Conservation (phyloP, 1,140 invertebrate genomes). For the Xylocopa sonorina region DNA sequence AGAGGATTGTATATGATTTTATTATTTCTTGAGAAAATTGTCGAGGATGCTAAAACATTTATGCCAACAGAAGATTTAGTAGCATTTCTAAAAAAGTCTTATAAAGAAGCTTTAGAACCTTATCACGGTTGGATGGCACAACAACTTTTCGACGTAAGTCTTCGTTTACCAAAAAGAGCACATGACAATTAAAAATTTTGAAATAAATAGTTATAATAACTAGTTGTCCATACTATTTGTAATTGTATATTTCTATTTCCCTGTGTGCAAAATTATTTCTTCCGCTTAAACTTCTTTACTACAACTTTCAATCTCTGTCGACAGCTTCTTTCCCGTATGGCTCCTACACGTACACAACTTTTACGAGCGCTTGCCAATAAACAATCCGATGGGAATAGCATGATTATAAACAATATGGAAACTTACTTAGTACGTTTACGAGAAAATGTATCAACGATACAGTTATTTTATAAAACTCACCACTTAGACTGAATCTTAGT, state of each 20-base stretch:
- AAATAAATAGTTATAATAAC: no score
- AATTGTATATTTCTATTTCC: not conserved
- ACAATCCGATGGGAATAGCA: slow-evolving; percentile 68
- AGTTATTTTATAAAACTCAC: slow-evolving; percentile 72
- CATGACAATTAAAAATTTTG: no score
- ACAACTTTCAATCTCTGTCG: slow-evolving; percentile 20
- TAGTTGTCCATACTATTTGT: no score
- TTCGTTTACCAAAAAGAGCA: not conserved
- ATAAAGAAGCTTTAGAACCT: slow-evolving; percentile 84
- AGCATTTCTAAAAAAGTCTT: slow-evolving; percentile 83
- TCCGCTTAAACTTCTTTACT: not conserved
- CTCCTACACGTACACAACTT: slow-evolving; percentile 76
- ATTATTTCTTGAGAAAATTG: slow-evolving; percentile 83
- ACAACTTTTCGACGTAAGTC: slow-evolving; percentile 85
- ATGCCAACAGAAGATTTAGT: slow-evolving; percentile 82
- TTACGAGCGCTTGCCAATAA: slow-evolving; percentile 71
- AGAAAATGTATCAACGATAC: slow-evolving; percentile 66
- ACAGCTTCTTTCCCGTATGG: slow-evolving; percentile 76
- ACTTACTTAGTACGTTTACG: slow-evolving; percentile 68
- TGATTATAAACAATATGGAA: slow-evolving; percentile 67
- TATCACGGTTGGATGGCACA: slow-evolving; percentile 87
- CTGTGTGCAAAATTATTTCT: not conserved
- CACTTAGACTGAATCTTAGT: slow-evolving; percentile 57
- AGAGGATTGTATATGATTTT: slow-evolving; percentile 85
- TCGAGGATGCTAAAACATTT: slow-evolving; percentile 80